These are phyloP conservation scores for Rhyzopertha dominica DNA, from an alignment of 1,140 invertebrate species.

Conservation along the genomic window DNA sequence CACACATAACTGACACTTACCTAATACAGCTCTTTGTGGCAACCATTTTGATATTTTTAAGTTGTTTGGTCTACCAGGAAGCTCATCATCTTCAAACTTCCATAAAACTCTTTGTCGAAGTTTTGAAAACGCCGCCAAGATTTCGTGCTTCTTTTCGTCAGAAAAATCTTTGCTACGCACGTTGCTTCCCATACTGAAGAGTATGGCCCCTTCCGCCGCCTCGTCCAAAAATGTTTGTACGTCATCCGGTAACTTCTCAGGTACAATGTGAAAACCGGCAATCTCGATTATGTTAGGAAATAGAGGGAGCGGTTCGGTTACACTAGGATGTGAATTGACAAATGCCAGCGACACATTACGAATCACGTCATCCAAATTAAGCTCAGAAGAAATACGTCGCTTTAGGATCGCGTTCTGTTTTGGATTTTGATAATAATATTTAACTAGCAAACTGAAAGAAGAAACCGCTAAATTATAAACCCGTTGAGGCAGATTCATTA, in stretches of 20 bases:
- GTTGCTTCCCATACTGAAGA: conserved; percentile 51
- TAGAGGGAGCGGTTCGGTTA: conserved; percentile 36
- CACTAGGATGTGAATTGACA: conserved; percentile 41
- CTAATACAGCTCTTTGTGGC: conserved; percentile 49
- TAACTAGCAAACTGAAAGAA: no score
- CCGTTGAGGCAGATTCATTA: no score
- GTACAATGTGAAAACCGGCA: conserved; percentile 35
- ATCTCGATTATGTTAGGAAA: conserved; percentile 43
- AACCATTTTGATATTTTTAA: conserved; percentile 50
- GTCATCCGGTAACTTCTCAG: conserved; percentile 28
- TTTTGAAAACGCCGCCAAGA: conserved; percentile 45
- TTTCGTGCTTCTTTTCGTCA: conserved; percentile 41
- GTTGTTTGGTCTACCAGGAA: conserved; percentile 45
- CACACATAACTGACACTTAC: no score
- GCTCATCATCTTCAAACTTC: conserved; percentile 48
- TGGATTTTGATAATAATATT: no score
- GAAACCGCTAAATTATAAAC: no score
- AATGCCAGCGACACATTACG: no score
- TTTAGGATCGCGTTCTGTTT: no score
- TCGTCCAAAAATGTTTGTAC: conserved; percentile 45
- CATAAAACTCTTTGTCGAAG: conserved; percentile 52
- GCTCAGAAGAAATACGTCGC: no score
- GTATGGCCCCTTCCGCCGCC: conserved; percentile 47
- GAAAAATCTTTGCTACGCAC: conserved; percentile 44
- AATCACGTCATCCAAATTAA: no score